Conservation (phyloP, 2,888 invertebrate genomes). For the Hartigia nigra region DNA sequence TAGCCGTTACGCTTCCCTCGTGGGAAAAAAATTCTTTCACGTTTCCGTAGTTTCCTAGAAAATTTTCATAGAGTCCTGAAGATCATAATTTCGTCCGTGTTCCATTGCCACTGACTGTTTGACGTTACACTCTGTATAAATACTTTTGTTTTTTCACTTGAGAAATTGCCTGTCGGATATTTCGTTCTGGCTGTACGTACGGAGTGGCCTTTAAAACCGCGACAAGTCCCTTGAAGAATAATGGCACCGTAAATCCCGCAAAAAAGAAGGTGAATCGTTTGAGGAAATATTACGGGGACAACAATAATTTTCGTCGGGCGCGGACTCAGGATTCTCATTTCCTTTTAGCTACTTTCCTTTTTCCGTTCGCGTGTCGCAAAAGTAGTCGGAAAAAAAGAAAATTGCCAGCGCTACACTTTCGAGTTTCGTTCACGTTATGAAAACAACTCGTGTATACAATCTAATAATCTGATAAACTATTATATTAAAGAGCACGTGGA, state of each 20-base stretch:
- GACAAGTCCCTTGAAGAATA: slow-evolving; percentile 20
- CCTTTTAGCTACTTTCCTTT: background rate
- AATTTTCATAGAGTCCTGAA: background rate
- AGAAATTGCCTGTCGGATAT: slow-evolving; percentile 20
- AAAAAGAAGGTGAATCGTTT: slow-evolving; percentile 27
- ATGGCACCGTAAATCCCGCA: slow-evolving; percentile 28
- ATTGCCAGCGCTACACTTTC: background rate
- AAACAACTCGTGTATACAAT: background rate
- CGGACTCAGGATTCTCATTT: background rate
- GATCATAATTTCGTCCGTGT: background rate
- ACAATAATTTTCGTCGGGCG: slow-evolving; percentile 10
- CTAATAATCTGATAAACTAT: background rate
- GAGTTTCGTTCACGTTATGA: background rate
- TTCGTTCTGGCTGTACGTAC: slow-evolving; percentile 17
- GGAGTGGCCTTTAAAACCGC: slow-evolving; percentile 27
- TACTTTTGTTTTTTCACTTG: background rate
- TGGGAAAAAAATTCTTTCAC: background rate
- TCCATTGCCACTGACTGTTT: background rate
- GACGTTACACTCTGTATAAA: background rate
- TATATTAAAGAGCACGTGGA: background rate
- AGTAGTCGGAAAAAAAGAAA: background rate
- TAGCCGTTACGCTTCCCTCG: background rate
- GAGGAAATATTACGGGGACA: slow-evolving; percentile 27
- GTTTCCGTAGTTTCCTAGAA: background rate
- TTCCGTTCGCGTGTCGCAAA: background rate